These are phyloP conservation scores for Hapalemur alaotrensis DNA, from an alignment of 2,797 vertebrate genomes.

Conservation along the genomic window DNA sequence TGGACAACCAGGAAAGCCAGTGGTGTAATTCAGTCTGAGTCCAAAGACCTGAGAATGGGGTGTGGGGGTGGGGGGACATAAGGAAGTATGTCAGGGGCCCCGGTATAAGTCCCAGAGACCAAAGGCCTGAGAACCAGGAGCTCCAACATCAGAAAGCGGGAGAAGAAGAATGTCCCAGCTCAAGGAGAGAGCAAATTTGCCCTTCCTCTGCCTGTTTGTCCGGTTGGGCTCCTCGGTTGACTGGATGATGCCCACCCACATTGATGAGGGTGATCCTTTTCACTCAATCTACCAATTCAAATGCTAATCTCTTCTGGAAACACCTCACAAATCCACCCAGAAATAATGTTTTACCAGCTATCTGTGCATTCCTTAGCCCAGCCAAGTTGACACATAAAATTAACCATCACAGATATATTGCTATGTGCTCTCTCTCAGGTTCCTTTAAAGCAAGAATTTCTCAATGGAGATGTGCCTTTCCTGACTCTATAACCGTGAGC, in stretches of 20 bases:
- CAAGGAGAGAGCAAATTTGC: not conserved
- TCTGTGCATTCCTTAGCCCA: not conserved
- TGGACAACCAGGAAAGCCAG: not conserved
- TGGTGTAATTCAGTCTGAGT: not conserved
- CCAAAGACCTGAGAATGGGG: not conserved
- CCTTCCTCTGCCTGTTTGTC: not conserved
- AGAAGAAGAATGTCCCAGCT: not conserved
- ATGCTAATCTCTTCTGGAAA: not conserved
- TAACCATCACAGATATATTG: not conserved
- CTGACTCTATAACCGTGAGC: not conserved
- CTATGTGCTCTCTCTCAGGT: not conserved
- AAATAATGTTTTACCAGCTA: not conserved
- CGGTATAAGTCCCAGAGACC: no score
- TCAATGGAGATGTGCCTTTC: not conserved
- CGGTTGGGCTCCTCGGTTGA: not conserved
- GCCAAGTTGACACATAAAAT: not conserved
- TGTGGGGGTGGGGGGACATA: no score
- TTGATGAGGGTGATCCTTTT: not conserved
- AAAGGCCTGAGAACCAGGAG: not conserved
- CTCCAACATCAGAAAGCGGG: not conserved
- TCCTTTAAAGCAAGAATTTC: conserved; percentile 10
- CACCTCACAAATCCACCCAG: not conserved
- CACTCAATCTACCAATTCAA: not conserved
- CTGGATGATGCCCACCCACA: not conserved
- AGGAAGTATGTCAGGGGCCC: not conserved